Evolutionary conservation across 2,888 invertebrate species (phyloP), one percentile per base, ranked within the genome.

Genomic region (Acheta domesticus): DNA sequence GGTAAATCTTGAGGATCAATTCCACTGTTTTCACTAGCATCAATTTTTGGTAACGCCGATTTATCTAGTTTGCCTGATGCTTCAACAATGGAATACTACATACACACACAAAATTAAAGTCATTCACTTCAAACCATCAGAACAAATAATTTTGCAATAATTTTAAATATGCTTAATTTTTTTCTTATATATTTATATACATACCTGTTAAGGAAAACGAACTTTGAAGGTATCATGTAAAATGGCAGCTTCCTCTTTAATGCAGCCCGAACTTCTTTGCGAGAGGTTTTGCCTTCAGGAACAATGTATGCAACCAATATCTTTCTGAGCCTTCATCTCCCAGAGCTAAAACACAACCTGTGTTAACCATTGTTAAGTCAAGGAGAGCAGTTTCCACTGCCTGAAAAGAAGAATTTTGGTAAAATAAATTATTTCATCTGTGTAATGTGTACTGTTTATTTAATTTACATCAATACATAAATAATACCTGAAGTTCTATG

Each of bases 191-290:
- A 76, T 48, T 48, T 20, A n/a, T 48, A 12, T 14, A 81, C 82
- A 76, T 75, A 84, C 84, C 82, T 83, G 12, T 83, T 80, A 19
- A 84, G 77, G 76, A 83, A 83, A 21, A 84, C 82, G 50, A 83
- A 83, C 76, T 82, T 83, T 16, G 84, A 82, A 14, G 84, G 84
- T 74, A 84, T 82, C 84, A 84, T 84, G 75, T 84, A 84, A 80
- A 83, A 83, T 19, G 84, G 83, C 74, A 84, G 75, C 73, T 80
- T 82, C 77, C 81, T 80, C 79, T 84, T 84, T 20, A 84, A 76
- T 19, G 82, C 82, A 36, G 80, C 79, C 50, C 83, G 82, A 62
- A 84, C 81, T 73, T 82, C 80, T 36, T 80, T 80, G 16, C 78
- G 75, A 11, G 80, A 77, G 5, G 81, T 80, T 20, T 80, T 79